A percentile compares a stretch with the other conserved stretches of the same genome.
Evolutionary conservation across 2,113 vertebrate species (phyloP).

Genomic region (Andinoacara biseriatus): DNA sequence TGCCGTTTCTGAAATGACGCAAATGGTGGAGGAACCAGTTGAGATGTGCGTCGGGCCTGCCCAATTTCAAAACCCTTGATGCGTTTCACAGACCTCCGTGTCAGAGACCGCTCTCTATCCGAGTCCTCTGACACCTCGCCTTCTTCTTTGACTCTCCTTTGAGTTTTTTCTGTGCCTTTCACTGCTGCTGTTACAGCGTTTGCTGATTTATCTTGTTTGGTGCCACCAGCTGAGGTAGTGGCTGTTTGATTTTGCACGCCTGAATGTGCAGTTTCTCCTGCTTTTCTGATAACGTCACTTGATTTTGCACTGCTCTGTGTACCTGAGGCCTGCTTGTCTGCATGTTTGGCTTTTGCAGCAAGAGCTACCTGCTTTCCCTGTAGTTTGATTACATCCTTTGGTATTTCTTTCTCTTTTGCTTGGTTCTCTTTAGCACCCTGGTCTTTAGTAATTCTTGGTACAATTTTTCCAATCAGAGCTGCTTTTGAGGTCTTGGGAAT

Average conservation of each 20-base stretch:
- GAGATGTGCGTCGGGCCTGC: conserved; percentile 26
- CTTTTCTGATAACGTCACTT: not conserved
- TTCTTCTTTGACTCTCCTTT: conserved; percentile 21
- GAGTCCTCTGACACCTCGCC: conserved; percentile 38
- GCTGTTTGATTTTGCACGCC: conserved; percentile 32
- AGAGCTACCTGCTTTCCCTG: conserved; percentile 37
- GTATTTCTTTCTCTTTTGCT: conserved; percentile 25
- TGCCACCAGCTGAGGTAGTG: conserved; percentile 36
- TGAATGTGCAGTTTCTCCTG: conserved; percentile 4
- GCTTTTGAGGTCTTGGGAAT: conserved; percentile 50
- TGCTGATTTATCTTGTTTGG: conserved; percentile 49
- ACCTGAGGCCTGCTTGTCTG: conserved; percentile 27
- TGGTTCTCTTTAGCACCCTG: conserved; percentile 6
- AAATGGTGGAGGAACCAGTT: conserved; percentile 22
- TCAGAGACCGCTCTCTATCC: conserved; percentile 7
- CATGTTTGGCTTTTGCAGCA: conserved; percentile 24
- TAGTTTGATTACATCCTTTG: conserved; percentile 60
- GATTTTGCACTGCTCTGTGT: conserved; percentile 11
- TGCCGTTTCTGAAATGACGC: conserved; percentile 49
- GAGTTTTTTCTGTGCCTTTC: conserved; percentile 43
- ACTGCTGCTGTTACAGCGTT: conserved; percentile 36
- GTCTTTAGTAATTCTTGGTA: conserved; percentile 49
- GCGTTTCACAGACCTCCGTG: conserved; percentile 24
- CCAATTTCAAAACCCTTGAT: conserved; percentile 30
- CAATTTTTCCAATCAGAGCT: conserved; percentile 59